A percentile compares a stretch with the other conserved stretches of the same genome.
Conservation (phyloP, 2,797 vertebrate species). For the Bryconaethiops microstoma region DNA sequence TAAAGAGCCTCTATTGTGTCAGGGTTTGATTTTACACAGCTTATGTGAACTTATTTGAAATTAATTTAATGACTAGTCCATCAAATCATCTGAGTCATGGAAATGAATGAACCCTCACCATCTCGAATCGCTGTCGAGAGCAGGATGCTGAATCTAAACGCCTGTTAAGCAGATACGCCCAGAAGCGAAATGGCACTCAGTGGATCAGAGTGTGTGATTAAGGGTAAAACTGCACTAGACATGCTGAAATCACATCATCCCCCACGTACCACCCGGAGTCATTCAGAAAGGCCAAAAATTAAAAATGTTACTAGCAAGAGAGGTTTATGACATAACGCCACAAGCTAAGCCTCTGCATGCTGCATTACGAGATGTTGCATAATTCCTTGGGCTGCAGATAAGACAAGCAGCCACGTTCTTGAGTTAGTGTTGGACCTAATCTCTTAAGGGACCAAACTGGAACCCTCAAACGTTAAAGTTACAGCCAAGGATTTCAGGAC, state of each 20-base stretch:
- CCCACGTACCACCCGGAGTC: not conserved
- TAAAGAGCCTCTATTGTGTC: no score
- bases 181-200: conserved; percentile 3
- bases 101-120: not conserved
- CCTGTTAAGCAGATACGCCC: conserved; percentile 6
- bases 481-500: not conserved
- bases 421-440: conserved; percentile 40
- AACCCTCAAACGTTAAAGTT: not conserved
- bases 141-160: conserved; percentile 13
- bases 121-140: not conserved
- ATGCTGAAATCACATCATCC: not conserved
- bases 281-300: conserved; percentile 58
- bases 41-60: not conserved
- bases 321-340: conserved; percentile 70
- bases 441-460: conserved; percentile 10
- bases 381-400: conserved; percentile 62
- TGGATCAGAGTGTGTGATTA: conserved; percentile 35
- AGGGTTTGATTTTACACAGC: no score
- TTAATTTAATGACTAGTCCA: not conserved
- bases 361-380: conserved; percentile 60
- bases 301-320: conserved; percentile 67
- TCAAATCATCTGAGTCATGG: conserved; percentile 14
- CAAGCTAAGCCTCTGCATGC: conserved; percentile 26
- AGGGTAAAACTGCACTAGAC: not conserved
- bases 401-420: conserved; percentile 41